Evolutionary conservation across 2,888 invertebrate species (phyloP).

Genomic region (Allygus modestus): DNA sequence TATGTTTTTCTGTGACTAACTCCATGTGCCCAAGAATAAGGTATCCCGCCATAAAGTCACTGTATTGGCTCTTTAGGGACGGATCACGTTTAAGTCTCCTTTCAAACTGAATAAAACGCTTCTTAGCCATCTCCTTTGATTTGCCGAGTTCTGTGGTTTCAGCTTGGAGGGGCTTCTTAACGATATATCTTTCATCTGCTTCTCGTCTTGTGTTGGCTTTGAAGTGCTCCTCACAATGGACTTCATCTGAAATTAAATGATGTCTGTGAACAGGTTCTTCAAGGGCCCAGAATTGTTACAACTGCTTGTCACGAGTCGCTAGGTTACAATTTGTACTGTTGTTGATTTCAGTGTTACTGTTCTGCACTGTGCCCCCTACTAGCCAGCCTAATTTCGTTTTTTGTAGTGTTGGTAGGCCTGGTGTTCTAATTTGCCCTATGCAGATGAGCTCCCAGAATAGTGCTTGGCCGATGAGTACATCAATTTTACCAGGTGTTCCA

Average conservation of each 20-base stretch:
- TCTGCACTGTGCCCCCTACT: slow-evolving; percentile 5
- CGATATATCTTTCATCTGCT: not conserved
- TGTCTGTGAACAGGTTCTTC: slow-evolving; percentile 2
- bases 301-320: not conserved
- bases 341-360: not conserved
- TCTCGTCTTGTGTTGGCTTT: slow-evolving; percentile 3
- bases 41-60: slow-evolving; percentile 27
- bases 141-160: not conserved
- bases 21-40: slow-evolving; percentile 18
- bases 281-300: slow-evolving; percentile 23
- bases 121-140: slow-evolving; percentile 18
- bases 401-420: slow-evolving; percentile 9
- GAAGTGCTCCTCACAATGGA: slow-evolving; percentile 23
- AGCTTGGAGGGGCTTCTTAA: not conserved
- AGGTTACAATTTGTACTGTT: not conserved
- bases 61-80: not conserved
- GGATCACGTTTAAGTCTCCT: not conserved
- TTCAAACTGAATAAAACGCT: slow-evolving; percentile 16
- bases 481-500: slow-evolving; percentile 7
- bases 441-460: slow-evolving; percentile 16
- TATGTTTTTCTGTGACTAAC: not conserved
- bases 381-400: slow-evolving; percentile 48
- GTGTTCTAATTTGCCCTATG: slow-evolving; percentile 21
- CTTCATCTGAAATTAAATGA: not conserved
- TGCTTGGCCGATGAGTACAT: slow-evolving; percentile 28